phyloP scores from a whole-genome alignment of 2,113 vertebrate genomes.

The Uria lomvia region DNA sequence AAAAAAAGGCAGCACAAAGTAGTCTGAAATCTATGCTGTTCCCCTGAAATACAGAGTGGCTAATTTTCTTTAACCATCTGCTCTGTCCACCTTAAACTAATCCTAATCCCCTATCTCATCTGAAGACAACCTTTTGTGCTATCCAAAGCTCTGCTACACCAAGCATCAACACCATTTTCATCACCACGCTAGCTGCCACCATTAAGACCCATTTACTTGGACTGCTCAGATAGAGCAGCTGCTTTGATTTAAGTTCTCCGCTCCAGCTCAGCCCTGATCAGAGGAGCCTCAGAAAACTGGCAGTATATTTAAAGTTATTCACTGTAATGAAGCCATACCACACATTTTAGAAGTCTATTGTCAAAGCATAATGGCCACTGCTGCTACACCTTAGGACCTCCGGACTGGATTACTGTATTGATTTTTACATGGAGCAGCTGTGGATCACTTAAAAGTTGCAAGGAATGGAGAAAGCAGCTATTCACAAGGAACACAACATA shows the following conservation, averaged over 20 bases:
- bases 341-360: neutral
- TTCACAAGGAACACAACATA: neutral
- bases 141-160: neutral
- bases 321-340: conserved; percentile 1
- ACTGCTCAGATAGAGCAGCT: neutral
- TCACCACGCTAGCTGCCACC: neutral
- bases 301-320: neutral
- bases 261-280: neutral
- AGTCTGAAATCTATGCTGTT: neutral
- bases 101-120: neutral
- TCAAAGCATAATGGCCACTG: conserved; percentile 13
- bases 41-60: neutral
- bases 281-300: neutral
- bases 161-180: neutral
- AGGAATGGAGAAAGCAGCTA: neutral
- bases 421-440: conserved; percentile 21
- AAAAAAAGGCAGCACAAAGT: neutral
- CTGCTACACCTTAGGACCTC: conserved; percentile 28
- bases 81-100: neutral
- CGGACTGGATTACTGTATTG: conserved; percentile 18
- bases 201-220: neutral
- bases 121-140: neutral
- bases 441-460: neutral
- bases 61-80: conserved; percentile 11
- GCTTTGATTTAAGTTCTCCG: neutral